Evolutionary conservation across 1,140 invertebrate genomes (phyloP), one percentile per base, ranked within the genome.

Genomic region (Gonatopus flavifemur): DNA sequence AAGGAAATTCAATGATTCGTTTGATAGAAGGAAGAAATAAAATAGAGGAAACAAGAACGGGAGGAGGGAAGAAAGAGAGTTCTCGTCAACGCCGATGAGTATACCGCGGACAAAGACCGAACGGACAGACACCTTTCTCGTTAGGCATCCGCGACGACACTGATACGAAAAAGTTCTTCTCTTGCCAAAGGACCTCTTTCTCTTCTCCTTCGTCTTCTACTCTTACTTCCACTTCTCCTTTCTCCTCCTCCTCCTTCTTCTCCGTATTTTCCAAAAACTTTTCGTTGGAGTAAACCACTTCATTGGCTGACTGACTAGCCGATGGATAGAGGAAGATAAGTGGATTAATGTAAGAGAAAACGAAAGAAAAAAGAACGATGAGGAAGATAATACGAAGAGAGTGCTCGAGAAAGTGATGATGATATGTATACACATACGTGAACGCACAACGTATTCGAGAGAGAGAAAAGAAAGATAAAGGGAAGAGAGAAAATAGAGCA

Each of bases 141-240:
- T 43, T 32, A 42, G 25, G 12, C 43, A 35, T 50, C 35, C 42
- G 42, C 41, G 52, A 46, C 46, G 45, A 41, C 51, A 62, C 59
- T 62, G 59, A 64, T 54, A 45, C 53, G 42, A 55, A 60, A 64
- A 66, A 57, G 57, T 57, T 51, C 50, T 55, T 49, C 47, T 7
- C 28, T 30, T n/a, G 28, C 28, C 7, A 7, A n/a, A 7, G 33
- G 18, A 7, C 6, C 22, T 30, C 24, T 32, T 3, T 4, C 33
- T n/a, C 10, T 24, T 2, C 33, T 30, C 19, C 12, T 8, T 8
- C 21, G 3, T n/a, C n/a, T n/a, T n/a, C n/a, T n/a, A n/a, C n/a
- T n/a, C n/a, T n/a, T n/a, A n/a, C n/a, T n/a, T n/a, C 22, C 10
- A 9, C 3, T 10, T 6, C 9, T 28, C 4, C 20, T 25, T 24